Evolutionary conservation across 2,113 vertebrate genomes (phyloP), one percentile per base, ranked within the genome.

Genomic region (Abramis brama): DNA sequence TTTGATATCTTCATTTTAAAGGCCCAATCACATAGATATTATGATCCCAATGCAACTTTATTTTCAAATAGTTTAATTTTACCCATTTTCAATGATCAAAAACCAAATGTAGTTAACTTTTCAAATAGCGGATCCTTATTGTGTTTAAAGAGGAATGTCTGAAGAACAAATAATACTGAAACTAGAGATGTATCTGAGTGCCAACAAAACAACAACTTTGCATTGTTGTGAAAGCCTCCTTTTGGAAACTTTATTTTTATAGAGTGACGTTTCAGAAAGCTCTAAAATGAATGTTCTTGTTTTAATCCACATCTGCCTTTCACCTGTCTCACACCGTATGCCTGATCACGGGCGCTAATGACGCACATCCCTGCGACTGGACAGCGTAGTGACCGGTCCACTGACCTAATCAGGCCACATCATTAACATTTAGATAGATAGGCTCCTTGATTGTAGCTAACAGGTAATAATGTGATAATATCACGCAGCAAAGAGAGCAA

Each of bases 401-500:
- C 52, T 85, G 82, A 33, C 85, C 85, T 85, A 55, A 86, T 82
- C 78, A 88, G 90, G 74, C 80, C 83, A 86, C 84, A 71, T 52
- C 73, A 91, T 90, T 90, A 90, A 62, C 87, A 52, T 82, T 47
- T 60, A 59, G 55, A 50, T 83, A 55, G 85, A 88, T 85, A 90
- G 66, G 27, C 45, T 62, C 43, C 82, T 79, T 90, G 68, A 88
- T 87, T 86, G 78, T 68, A 73, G n/a, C 79, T 91, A 90, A 90
- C 84, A 85, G 60, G 13, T 64, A 70, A 83, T 81, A 76, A 60
- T 23, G 64, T 75, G 52, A n/a, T 78, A 79, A 70, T 62, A 66
- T 89, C 90, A 90, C 85, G 82, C 64, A 79, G 71, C 13, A 25
- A n/a, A 81, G 45, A 60, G 55, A 78, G 71, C 17, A 25, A 25